These are phyloP conservation scores for Bovichtus variegatus DNA, from an alignment of 2,797 vertebrate species.

Conservation along the genomic window DNA sequence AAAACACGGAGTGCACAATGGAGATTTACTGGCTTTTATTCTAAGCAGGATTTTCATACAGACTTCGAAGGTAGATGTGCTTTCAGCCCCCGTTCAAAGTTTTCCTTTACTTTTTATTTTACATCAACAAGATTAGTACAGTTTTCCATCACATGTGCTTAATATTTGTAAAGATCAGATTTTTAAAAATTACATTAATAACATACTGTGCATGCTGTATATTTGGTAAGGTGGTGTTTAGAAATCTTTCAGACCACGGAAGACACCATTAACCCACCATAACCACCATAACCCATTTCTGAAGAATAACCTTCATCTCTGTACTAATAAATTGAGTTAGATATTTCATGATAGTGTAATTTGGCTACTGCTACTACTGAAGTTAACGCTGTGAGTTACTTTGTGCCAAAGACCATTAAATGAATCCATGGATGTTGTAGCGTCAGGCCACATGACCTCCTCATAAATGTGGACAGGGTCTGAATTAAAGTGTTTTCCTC, in stretches of 20 bases:
- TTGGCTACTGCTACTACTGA: background rate
- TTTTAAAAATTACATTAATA: no score
- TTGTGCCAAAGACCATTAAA: background rate
- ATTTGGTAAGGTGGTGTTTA: no score
- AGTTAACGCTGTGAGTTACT: background rate
- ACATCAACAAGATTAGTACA: background rate
- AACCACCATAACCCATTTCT: no score
- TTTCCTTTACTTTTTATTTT: no score
- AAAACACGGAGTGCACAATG: background rate
- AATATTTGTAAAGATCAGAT: background rate
- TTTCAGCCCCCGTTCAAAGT: no score
- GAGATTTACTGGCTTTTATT: no score
- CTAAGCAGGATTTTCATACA: background rate
- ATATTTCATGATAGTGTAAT: background rate
- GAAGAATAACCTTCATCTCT: background rate
- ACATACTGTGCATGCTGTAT: no score
- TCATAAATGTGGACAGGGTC: background rate
- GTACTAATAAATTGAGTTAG: background rate
- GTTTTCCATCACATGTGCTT: background rate
- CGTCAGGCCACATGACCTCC: background rate
- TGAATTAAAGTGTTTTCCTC: no score
- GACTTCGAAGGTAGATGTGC: no score
- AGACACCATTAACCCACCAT: no score
- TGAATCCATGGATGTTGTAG: background rate
- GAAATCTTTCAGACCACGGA: background rate